These are phyloP conservation scores for Amaurobius ferox DNA, from an alignment of 2,888 invertebrate genomes.

Conservation along the genomic window DNA sequence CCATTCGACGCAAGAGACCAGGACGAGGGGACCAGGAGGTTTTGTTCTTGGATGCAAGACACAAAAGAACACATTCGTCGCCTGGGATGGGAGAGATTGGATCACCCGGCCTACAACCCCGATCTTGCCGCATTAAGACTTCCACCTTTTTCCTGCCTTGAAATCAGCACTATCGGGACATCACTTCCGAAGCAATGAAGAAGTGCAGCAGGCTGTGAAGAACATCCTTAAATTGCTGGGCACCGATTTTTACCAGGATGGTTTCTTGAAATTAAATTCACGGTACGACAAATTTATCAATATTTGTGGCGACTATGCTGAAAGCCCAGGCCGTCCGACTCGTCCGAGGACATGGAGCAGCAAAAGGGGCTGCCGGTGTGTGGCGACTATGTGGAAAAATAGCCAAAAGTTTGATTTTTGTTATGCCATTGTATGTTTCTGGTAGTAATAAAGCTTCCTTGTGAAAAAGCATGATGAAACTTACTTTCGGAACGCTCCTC, in stretches of 20 bases:
- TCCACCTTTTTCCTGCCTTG: background rate
- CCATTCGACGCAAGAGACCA: background rate
- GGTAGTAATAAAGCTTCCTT: background rate
- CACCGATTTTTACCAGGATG: background rate
- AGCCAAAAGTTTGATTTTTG: background rate
- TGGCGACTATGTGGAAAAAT: background rate
- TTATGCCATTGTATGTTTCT: background rate
- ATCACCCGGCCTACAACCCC: background rate
- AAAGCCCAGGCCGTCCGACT: too few species aligned
- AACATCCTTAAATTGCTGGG: too few species aligned
- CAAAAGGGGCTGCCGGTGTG: too few species aligned
- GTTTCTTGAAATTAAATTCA: background rate
- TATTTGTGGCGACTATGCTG: background rate
- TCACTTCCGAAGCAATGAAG: constrained; percentile 1
- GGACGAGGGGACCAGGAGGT: background rate
- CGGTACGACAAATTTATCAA: background rate
- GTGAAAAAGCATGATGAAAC: background rate
- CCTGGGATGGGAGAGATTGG: background rate
- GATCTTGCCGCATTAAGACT: background rate
- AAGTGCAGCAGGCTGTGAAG: too few species aligned
- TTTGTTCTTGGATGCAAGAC: background rate
- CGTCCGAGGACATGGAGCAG: too few species aligned
- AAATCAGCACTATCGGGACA: background rate
- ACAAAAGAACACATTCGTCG: background rate
- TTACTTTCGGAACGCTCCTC: background rate